Evolutionary conservation across 2,797 vertebrate species (phyloP).

Genomic region (Nyctibius grandis): DNA sequence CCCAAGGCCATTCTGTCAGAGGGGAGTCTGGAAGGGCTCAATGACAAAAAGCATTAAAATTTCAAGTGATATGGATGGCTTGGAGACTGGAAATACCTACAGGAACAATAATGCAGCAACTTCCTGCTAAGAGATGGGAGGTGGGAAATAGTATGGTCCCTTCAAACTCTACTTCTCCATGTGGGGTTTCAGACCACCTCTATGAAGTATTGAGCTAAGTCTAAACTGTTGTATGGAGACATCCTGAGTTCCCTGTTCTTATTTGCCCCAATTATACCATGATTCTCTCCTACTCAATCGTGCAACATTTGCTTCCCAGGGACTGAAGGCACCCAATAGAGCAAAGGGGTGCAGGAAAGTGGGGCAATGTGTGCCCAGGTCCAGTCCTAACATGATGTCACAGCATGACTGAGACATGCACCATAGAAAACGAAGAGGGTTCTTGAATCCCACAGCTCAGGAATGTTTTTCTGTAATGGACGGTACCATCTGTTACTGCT

Average conservation of each 20-base stretch:
- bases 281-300: background rate
- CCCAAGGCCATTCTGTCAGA: background rate
- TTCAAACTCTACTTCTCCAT: background rate
- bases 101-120: background rate
- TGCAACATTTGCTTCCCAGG: background rate
- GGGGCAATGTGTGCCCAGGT: too few species aligned
- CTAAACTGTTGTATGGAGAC: background rate
- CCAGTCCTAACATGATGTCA: background rate
- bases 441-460: background rate
- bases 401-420: accelerated
- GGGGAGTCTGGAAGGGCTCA: background rate
- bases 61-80: background rate
- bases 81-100: background rate
- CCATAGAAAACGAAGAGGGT: background rate
- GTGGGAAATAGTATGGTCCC: background rate
- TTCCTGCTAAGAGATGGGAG: accelerated
- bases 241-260: background rate
- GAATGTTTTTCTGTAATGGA: background rate
- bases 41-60: background rate
- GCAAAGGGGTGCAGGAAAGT: background rate
- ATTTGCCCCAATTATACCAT: background rate
- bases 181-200: accelerated
- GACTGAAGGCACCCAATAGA: background rate
- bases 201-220: background rate
- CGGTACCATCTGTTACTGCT: background rate